Conservation (phyloP, 2,113 vertebrate species). For the Vanacampus margaritifer region DNA sequence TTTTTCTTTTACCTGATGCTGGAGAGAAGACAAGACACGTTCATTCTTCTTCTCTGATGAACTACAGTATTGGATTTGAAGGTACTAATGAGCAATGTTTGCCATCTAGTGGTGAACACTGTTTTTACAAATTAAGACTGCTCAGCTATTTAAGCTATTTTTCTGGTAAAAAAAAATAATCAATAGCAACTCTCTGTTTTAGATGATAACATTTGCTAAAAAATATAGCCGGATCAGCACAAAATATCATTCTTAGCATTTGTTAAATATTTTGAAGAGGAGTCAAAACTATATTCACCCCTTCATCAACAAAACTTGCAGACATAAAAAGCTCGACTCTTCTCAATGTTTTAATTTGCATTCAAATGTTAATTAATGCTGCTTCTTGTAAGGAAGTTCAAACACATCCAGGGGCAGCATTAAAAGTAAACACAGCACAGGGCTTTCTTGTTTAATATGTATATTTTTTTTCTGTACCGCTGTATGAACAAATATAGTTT, state of each 20-base stretch:
- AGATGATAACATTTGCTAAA: background rate
- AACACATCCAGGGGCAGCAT: constrained; percentile 17
- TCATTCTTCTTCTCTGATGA: too few species aligned
- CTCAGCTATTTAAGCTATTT: too few species aligned
- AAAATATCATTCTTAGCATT: background rate
- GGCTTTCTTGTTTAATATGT: background rate
- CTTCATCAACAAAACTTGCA: constrained; percentile 13
- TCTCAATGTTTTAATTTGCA: constrained; percentile 39
- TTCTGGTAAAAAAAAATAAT: too few species aligned
- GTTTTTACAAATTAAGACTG: too few species aligned
- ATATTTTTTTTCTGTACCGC: constrained; percentile 3
- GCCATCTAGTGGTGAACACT: too few species aligned
- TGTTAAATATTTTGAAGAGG: constrained; percentile 35
- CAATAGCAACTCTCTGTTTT: background rate
- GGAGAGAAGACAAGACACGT: too few species aligned
- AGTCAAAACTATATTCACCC: background rate
- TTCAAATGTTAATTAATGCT: constrained; percentile 56
- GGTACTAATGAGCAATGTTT: too few species aligned
- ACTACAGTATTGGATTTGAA: too few species aligned
- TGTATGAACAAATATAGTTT: constrained; percentile 5
- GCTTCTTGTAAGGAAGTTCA: constrained; percentile 41
- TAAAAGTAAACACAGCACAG: constrained; percentile 15
- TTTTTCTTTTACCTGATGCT: too few species aligned
- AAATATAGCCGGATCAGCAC: background rate
- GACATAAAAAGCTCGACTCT: constrained; percentile 28